phyloP scores from a whole-genome alignment of 1,140 invertebrate species.

The Zaprionus inermis region DNA sequence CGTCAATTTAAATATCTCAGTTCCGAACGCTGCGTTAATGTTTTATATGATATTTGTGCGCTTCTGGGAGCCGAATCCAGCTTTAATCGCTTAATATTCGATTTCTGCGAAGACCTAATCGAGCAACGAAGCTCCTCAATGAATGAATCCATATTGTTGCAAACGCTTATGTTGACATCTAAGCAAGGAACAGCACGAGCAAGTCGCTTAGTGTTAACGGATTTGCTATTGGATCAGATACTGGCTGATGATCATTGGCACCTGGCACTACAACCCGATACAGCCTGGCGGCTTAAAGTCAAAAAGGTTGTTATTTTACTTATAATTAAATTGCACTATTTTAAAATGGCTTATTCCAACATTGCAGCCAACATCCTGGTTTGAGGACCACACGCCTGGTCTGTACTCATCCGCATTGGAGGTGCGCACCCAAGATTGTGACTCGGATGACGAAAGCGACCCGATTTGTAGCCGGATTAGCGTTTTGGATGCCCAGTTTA shows the following conservation, averaged over 20 bases:
- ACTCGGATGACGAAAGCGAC: conserved; percentile 76
- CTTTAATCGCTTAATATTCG: conserved; percentile 59
- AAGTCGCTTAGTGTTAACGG: conserved; percentile 44
- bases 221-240: conserved; percentile 59
- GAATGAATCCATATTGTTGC: conserved; percentile 70
- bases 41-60: conserved; percentile 61
- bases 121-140: conserved; percentile 52
- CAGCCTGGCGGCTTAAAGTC: conserved; percentile 58
- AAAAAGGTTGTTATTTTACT: conserved; percentile 48
- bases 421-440: conserved; percentile 72
- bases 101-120: conserved; percentile 67
- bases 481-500: conserved; percentile 74
- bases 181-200: conserved; percentile 20
- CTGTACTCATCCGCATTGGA: conserved; percentile 80
- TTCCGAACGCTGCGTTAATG: conserved; percentile 45
- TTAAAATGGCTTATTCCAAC: background rate
- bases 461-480: conserved; percentile 50
- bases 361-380: conserved; percentile 68
- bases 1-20: conserved; percentile 72
- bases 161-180: conserved; percentile 56
- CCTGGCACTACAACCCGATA: conserved; percentile 67
- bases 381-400: conserved; percentile 74
- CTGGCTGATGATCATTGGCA: conserved; percentile 75
- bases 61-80: conserved; percentile 49
- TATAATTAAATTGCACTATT: background rate